These are phyloP conservation scores for Caenorhabditis remanei DNA, from an alignment of 1,140 invertebrate species.

Conservation along the genomic window DNA sequence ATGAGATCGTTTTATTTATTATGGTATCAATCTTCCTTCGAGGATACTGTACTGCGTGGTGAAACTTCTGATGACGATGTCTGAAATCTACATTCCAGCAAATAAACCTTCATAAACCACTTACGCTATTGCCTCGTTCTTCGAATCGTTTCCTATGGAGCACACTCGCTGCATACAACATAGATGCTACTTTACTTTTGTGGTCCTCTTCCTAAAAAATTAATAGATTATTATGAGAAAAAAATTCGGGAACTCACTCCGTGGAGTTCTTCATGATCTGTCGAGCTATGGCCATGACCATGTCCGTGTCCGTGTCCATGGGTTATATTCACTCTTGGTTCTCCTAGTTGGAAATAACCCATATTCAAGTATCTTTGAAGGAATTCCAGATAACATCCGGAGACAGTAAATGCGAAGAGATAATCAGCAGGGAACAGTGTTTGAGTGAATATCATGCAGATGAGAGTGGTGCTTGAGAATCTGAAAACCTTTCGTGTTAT, in stretches of 20 bases:
- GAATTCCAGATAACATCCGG: slow-evolving; percentile 76
- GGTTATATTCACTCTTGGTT: slow-evolving; percentile 35
- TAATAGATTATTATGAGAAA: neutral
- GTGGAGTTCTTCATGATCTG: slow-evolving; percentile 6
- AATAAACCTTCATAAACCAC: neutral
- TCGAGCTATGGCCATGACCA: slow-evolving; percentile 41
- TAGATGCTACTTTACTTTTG: slow-evolving; percentile 48
- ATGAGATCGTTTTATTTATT: slow-evolving; percentile 29
- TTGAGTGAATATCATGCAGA: slow-evolving; percentile 77
- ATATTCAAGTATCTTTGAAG: slow-evolving; percentile 73
- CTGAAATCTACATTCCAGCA: neutral
- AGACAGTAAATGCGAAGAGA: slow-evolving; percentile 74
- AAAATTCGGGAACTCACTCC: slow-evolving; percentile 6
- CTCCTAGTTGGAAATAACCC: slow-evolving; percentile 75
- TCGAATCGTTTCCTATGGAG: slow-evolving; percentile 55
- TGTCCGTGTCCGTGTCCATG: slow-evolving; percentile 58
- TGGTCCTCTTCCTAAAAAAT: slow-evolving; percentile 10
- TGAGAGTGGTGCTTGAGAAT: slow-evolving; percentile 72
- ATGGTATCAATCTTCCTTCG: slow-evolving; percentile 22
- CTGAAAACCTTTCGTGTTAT: slow-evolving; percentile 26
- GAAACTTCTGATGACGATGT: slow-evolving; percentile 22
- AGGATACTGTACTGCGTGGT: slow-evolving; percentile 16
- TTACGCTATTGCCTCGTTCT: slow-evolving; percentile 21
- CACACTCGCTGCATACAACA: slow-evolving; percentile 56
- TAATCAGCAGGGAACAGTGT: slow-evolving; percentile 78